Evolutionary conservation across 2,113 vertebrate genomes (phyloP).

Genomic region (Chlamydotis undulata): DNA sequence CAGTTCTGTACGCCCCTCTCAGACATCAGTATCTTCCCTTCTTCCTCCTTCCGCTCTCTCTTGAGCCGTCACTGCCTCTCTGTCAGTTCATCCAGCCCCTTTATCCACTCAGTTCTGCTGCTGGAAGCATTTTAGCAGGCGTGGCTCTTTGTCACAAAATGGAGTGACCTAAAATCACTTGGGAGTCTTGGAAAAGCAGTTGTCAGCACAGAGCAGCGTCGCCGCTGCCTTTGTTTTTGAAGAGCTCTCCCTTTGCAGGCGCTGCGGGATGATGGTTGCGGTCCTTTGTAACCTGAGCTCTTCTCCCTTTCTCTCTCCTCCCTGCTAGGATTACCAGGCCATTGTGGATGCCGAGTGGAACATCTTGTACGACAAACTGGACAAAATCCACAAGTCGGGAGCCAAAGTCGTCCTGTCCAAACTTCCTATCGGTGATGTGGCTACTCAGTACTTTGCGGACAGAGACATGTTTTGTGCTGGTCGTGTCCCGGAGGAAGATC

Average conservation of each 20-base stretch:
- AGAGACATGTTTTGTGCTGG: conserved; percentile 97
- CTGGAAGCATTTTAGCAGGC: background rate
- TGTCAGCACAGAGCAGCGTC: rapidly evolving
- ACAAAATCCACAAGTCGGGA: conserved; percentile 90
- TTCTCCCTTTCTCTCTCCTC: too few species aligned
- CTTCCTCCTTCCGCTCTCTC: background rate
- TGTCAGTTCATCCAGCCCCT: background rate
- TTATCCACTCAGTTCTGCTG: background rate
- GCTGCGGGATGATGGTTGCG: rapidly evolving
- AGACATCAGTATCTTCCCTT: background rate
- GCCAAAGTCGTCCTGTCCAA: conserved; percentile 96
- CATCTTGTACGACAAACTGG: conserved; percentile 96
- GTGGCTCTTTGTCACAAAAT: background rate
- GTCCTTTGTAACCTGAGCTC: rapidly evolving
- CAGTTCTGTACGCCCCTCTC: background rate
- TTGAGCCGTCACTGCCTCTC: background rate
- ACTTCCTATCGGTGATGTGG: conserved; percentile 94
- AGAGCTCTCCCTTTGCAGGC: background rate
- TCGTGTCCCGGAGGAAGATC: conserved; percentile 92
- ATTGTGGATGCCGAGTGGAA: conserved; percentile 98
- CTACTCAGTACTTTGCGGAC: conserved; percentile 96
- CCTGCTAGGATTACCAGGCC: conserved; percentile 92
- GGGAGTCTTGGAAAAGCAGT: background rate
- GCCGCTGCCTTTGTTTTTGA: background rate
- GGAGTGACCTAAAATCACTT: background rate